Evolutionary conservation across 2,888 invertebrate genomes (phyloP).

Genomic region (Chymomyza procnemis): DNA sequence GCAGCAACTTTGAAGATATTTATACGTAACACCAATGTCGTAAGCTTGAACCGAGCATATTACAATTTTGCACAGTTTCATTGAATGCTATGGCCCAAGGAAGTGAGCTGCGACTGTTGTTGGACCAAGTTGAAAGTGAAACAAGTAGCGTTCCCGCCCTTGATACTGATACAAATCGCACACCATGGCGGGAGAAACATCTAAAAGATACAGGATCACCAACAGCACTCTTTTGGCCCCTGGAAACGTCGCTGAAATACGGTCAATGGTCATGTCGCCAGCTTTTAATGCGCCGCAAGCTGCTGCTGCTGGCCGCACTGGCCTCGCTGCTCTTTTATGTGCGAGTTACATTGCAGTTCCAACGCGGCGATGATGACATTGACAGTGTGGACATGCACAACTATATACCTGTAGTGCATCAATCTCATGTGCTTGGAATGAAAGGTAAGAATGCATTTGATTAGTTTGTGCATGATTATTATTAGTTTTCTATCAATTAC

Average conservation of each 20-base stretch:
- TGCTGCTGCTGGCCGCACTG: slow-evolving; percentile 42
- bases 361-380: slow-evolving; percentile 52
- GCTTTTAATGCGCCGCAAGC: slow-evolving; percentile 58
- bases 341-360: slow-evolving; percentile 57
- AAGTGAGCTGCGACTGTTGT: neutral
- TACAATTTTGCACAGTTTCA: neutral
- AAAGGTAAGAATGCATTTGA: slow-evolving; percentile 66
- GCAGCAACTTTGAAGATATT: neutral
- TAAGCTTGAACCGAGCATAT: neutral
- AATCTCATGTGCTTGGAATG: slow-evolving; percentile 76
- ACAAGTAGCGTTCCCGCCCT: neutral
- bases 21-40: neutral
- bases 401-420: slow-evolving; percentile 65
- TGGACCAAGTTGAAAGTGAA: neutral
- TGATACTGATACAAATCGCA: neutral
- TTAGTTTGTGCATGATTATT: neutral
- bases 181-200: neutral
- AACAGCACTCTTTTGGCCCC: neutral
- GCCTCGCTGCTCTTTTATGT: slow-evolving; percentile 61
- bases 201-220: neutral
- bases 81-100: neutral
- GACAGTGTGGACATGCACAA: slow-evolving; percentile 29
- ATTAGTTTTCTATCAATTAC: neutral
- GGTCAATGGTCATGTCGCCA: slow-evolving; percentile 34
- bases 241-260: slow-evolving; percentile 9